Base-by-base conservation (phyloP, 37 sponge, comb jelly and placozoan species). In the Aplysina aerophoba region DNA sequence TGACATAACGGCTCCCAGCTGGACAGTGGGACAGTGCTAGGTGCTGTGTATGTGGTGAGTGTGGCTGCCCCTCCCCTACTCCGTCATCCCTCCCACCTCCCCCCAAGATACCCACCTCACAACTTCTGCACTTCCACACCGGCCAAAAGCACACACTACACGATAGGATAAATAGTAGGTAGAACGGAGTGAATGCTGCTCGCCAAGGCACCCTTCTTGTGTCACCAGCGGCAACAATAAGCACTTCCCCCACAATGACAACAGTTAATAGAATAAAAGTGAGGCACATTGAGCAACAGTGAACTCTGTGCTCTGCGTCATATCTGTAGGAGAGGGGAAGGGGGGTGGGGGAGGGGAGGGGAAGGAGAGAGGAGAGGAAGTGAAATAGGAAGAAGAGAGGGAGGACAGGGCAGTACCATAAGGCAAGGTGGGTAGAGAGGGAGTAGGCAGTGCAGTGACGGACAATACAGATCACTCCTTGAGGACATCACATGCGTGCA, bases 121-220 rank as follows among this genome's bases (percentile, higher is more conserved):
- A 39, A 28, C 83, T 53, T 68, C 82, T 87, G 27, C 69, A 88
- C 40, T 50, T 68, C 59, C 80, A 90, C 65, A 91, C 87, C 2
- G 73, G 39, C 84, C 90, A 79, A 19, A 88, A 53, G 34, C 86
- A 85, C 36, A 79, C 38, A 67, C 39, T 50, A 17, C 83, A 69
- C 13, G 85, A 83, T 20, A 84, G 40, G 0, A 83, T 5, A 1
- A 74, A 17, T 3, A 94, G 71, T 24, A 94, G 28, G 81, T 90
- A 94, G 59, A 90, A 25, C 0, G 91, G 94, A 22, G 87, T 83
- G 57, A 94, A 90, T 30, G 88, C 55, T 2, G 85, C 94, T 44
- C 85, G 77, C 94, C 94, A 94, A 0, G 61, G 62, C 39, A 77
- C 54, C 22, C 24, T 44, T 27, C 83, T 65, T 4, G 75, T 88